Conservation (phyloP, 2,888 invertebrate genomes). For the Hirudinaria manillensis region DNA sequence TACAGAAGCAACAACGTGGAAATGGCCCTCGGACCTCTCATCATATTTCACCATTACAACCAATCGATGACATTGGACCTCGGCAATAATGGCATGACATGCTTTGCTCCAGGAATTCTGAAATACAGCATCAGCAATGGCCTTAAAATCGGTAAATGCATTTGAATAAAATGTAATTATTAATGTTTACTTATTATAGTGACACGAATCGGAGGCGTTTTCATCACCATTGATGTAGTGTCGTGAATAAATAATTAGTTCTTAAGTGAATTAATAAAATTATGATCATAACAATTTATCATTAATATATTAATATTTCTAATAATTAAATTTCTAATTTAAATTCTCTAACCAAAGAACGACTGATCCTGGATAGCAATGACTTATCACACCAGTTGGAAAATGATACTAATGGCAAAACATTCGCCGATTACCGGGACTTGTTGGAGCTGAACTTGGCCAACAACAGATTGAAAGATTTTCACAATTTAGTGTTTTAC, state of each 20-base stretch:
- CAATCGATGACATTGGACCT: not conserved
- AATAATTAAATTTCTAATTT: no score
- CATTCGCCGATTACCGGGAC: not conserved
- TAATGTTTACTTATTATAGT: no score
- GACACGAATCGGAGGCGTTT: no score
- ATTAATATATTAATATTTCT: no score
- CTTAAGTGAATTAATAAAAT: no score
- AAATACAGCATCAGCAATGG: no score
- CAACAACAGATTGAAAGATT: conserved; percentile 11
- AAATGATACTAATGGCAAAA: conserved; percentile 9
- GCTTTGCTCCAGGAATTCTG: not conserved
- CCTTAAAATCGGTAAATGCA: no score
- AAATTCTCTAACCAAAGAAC: not conserved
- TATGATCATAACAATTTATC: no score
- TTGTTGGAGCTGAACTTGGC: conserved; percentile 9
- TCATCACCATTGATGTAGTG: no score
- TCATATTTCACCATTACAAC: not conserved
- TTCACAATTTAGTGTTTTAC: not conserved
- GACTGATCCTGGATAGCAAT: not conserved
- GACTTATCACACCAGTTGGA: conserved; percentile 4
- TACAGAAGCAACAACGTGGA: not conserved
- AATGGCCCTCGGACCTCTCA: not conserved
- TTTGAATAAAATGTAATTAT: no score
- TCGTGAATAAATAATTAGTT: no score
- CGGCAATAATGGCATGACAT: not conserved